Conservation (phyloP, 2,888 invertebrate species). For the Xanthorhoe designata region DNA sequence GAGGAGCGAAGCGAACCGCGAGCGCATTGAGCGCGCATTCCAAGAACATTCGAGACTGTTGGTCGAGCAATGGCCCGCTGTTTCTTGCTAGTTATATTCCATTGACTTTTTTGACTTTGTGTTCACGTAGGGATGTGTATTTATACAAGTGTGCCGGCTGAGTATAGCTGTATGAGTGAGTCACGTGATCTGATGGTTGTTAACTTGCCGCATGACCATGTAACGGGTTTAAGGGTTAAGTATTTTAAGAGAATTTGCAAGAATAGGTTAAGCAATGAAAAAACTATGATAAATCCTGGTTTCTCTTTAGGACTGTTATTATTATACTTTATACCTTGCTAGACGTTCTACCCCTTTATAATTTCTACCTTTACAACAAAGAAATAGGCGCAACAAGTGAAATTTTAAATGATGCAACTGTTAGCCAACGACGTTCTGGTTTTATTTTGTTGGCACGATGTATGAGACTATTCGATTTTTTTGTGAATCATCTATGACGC, state of each 20-base stretch:
- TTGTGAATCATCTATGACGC: conserved; percentile 50
- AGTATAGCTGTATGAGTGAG: conserved; percentile 45
- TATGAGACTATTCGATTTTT: conserved; percentile 14
- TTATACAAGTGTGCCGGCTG: conserved; percentile 47
- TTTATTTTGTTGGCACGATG: conserved; percentile 35
- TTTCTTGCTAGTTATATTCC: conserved; percentile 70
- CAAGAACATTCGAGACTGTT: conserved; percentile 68
- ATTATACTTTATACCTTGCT: neutral
- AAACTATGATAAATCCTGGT: neutral
- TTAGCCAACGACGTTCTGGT: conserved; percentile 46
- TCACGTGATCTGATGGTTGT: conserved; percentile 23
- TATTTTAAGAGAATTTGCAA: neutral
- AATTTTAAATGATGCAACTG: conserved; percentile 45
- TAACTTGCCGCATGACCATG: conserved; percentile 25
- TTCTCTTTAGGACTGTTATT: neutral
- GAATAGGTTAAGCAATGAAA: conserved; percentile 2
- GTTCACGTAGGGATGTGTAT: conserved; percentile 26
- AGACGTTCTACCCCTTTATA: no score
- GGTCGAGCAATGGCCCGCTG: conserved; percentile 49
- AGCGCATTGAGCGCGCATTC: conserved; percentile 37
- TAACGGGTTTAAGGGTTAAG: conserved; percentile 19
- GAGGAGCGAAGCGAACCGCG: conserved; percentile 27
- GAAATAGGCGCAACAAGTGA: neutral
- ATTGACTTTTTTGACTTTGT: conserved; percentile 66
- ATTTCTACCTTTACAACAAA: neutral